These are phyloP conservation scores for Plagodis pulveraria DNA, from an alignment of 2,888 invertebrate genomes.

Conservation along the genomic window DNA sequence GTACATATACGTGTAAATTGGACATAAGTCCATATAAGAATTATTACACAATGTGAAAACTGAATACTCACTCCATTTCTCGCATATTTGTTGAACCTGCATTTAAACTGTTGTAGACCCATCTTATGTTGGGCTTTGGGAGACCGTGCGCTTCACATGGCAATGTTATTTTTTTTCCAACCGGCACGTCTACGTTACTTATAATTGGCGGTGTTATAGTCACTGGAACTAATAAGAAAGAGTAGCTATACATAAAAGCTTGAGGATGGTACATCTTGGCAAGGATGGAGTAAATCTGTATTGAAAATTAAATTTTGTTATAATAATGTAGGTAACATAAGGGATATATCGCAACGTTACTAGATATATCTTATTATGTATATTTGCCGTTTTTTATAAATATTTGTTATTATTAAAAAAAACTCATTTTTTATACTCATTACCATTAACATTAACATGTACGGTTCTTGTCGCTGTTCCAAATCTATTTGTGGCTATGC, in stretches of 20 bases:
- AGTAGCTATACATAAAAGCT: neutral
- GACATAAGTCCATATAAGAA: too few species aligned
- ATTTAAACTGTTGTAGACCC: slow-evolving; percentile 38
- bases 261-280: neutral
- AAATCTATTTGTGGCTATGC: slow-evolving; percentile 15
- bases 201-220: slow-evolving; percentile 42
- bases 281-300: neutral
- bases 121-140: slow-evolving; percentile 51
- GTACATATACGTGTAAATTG: too few species aligned
- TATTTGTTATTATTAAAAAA: too few species aligned
- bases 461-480: slow-evolving; percentile 13
- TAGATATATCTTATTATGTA: too few species aligned
- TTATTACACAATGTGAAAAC: too few species aligned
- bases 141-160: slow-evolving; percentile 52
- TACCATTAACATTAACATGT: slow-evolving; percentile 14
- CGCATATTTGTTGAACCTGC: neutral
- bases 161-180: slow-evolving; percentile 40
- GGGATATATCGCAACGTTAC: too few species aligned
- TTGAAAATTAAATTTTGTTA: too few species aligned
- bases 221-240: slow-evolving; percentile 39
- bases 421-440: too few species aligned
- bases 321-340: too few species aligned
- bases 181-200: slow-evolving; percentile 33
- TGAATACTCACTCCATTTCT: slow-evolving; percentile 6
- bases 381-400: too few species aligned